phyloP scores from a whole-genome alignment of 2,888 invertebrate genomes.

The Acleris laterana region DNA sequence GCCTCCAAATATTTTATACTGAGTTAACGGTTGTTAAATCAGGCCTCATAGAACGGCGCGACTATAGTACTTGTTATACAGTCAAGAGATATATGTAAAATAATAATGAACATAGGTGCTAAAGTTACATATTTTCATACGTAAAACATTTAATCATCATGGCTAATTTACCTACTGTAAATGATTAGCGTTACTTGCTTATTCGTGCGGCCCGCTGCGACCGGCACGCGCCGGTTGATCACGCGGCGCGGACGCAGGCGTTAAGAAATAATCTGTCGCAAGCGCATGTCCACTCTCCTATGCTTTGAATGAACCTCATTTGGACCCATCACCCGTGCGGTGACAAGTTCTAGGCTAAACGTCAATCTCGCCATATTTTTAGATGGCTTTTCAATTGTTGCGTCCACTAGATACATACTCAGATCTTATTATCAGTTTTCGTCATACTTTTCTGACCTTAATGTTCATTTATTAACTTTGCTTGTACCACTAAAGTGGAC shows the following conservation, averaged over 20 bases:
- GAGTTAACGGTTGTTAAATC: no score
- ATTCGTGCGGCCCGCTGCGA: neutral
- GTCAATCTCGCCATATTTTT: slow-evolving; percentile 49
- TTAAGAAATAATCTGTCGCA: slow-evolving; percentile 48
- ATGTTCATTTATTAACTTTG: slow-evolving; percentile 25
- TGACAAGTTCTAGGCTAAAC: slow-evolving; percentile 67
- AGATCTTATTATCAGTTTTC: slow-evolving; percentile 30
- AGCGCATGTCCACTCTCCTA: slow-evolving; percentile 45
- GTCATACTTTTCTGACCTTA: slow-evolving; percentile 36
- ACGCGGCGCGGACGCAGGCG: slow-evolving; percentile 18
- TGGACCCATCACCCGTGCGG: slow-evolving; percentile 47
- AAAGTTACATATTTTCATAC: no score
- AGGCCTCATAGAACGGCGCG: no score
- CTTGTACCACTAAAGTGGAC: slow-evolving; percentile 9
- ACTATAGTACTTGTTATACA: no score
- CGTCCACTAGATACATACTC: slow-evolving; percentile 6
- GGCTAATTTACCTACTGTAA: neutral
- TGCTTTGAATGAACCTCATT: slow-evolving; percentile 66
- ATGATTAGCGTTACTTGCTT: neutral
- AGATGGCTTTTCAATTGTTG: slow-evolving; percentile 32
- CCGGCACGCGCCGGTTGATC: slow-evolving; percentile 18
- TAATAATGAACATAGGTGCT: no score
- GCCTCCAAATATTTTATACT: no score
- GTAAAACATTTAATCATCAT: neutral
- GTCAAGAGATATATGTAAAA: no score